phyloP scores from a whole-genome alignment of 2,113 vertebrate genomes.

The Oplegnathus fasciatus region DNA sequence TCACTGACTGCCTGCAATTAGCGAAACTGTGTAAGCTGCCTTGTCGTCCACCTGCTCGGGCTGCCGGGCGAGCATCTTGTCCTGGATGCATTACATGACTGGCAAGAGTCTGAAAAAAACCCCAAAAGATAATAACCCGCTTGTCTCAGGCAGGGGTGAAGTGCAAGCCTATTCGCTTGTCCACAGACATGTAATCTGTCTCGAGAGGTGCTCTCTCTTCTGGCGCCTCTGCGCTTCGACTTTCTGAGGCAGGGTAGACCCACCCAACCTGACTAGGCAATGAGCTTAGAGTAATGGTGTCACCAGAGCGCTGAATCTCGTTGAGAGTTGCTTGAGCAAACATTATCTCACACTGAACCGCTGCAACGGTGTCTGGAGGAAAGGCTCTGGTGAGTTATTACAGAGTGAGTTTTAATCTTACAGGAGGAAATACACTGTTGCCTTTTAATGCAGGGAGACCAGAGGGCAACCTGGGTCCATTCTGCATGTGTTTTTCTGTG shows the following conservation, averaged over 20 bases:
- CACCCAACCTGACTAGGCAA: slow-evolving; percentile 69
- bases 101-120: slow-evolving; percentile 39
- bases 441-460: slow-evolving; percentile 58
- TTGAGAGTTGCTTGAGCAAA: slow-evolving; percentile 76
- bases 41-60: slow-evolving; percentile 73
- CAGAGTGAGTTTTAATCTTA: slow-evolving; percentile 69
- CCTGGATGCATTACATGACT: slow-evolving; percentile 68
- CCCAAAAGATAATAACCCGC: slow-evolving; percentile 63
- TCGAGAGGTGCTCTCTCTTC: slow-evolving; percentile 69
- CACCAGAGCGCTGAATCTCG: slow-evolving; percentile 71
- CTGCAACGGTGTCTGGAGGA: slow-evolving; percentile 51
- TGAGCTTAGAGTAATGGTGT: slow-evolving; percentile 77
- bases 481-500: slow-evolving; percentile 44
- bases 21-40: slow-evolving; percentile 60
- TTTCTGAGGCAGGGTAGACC: slow-evolving; percentile 54
- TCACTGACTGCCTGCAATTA: slow-evolving; percentile 76
- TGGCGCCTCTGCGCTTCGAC: slow-evolving; percentile 57
- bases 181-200: slow-evolving; percentile 76
- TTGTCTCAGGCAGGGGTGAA: slow-evolving; percentile 68
- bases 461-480: slow-evolving; percentile 50
- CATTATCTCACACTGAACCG: slow-evolving; percentile 74
- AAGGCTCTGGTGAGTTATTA: slow-evolving; percentile 69
- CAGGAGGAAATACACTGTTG: slow-evolving; percentile 55
- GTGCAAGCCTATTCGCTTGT: slow-evolving; percentile 63
- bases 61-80: slow-evolving; percentile 57